Conservation (phyloP, 2,797 vertebrate species). For the Psittacula derbiana region DNA sequence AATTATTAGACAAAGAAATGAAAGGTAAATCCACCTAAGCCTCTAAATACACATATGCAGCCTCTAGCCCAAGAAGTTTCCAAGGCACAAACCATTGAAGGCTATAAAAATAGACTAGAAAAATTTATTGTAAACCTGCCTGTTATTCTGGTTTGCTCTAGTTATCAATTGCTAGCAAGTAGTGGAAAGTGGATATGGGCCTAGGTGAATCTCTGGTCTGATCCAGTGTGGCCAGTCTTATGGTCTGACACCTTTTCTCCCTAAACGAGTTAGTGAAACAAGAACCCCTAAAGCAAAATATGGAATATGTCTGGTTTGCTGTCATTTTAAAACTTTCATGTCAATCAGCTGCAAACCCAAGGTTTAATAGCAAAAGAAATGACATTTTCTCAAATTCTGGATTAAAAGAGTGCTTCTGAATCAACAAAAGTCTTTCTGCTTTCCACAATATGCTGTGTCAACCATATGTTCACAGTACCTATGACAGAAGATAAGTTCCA, state of each 20-base stretch:
- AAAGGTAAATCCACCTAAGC: not conserved
- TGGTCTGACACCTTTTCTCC: not conserved
- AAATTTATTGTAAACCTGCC: not conserved
- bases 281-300: not conserved
- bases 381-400: not conserved
- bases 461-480: fast-evolving
- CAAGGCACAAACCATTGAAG: not conserved
- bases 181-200: not conserved
- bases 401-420: not conserved
- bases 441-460: not conserved
- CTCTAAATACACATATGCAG: not conserved
- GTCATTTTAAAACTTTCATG: not conserved
- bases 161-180: not conserved
- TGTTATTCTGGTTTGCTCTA: not conserved
- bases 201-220: not conserved
- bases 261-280: not conserved
- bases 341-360: not conserved
- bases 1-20: not conserved
- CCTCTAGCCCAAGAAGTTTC: not conserved
- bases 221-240: not conserved
- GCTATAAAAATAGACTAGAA: not conserved
- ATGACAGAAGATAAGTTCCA: not conserved
- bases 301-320: not conserved
- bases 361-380: not conserved
- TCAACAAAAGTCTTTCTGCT: not conserved